Evolutionary conservation across 2,888 invertebrate genomes (phyloP).

Genomic region (Sarcophaga subvicina): DNA sequence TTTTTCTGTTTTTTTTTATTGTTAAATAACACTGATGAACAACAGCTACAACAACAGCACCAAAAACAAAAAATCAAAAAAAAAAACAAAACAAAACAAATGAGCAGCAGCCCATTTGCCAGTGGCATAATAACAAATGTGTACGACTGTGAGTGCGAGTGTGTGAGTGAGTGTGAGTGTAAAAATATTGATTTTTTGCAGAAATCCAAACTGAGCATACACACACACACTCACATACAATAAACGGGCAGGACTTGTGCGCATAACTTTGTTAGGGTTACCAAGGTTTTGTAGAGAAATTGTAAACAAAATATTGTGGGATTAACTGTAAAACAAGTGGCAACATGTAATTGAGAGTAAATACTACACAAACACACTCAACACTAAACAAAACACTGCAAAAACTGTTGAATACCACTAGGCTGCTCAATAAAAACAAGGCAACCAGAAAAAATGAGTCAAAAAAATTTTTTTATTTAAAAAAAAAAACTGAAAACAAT

Average conservation of each 20-base stretch:
- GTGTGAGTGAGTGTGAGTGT: background rate
- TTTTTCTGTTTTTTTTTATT: no score
- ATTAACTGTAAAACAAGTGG: conserved; percentile 24
- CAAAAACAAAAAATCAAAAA: background rate
- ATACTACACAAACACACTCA: background rate
- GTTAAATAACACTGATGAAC: background rate
- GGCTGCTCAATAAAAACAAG: background rate
- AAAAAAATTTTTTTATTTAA: no score
- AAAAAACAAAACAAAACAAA: background rate
- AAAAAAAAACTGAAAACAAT: conserved; percentile 10
- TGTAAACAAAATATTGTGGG: background rate
- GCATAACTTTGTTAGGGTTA: conserved; percentile 44
- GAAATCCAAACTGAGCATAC: background rate
- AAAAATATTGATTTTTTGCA: conserved; percentile 22
- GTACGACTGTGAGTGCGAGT: background rate
- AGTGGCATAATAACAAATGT: background rate
- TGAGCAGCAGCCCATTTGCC: background rate
- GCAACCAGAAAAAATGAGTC: conserved; percentile 8
- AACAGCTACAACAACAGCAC: background rate
- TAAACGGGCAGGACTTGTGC: conserved; percentile 12
- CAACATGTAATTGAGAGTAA: background rate
- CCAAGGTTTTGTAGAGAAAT: conserved; percentile 10
- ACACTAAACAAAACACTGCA: background rate
- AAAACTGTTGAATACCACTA: conserved; percentile 58
- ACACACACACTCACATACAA: background rate